Percentiles rank a stretch among this genome's conserved stretches.
Conservation (phyloP, 2,888 invertebrate genomes). For the Catonia carolina region DNA sequence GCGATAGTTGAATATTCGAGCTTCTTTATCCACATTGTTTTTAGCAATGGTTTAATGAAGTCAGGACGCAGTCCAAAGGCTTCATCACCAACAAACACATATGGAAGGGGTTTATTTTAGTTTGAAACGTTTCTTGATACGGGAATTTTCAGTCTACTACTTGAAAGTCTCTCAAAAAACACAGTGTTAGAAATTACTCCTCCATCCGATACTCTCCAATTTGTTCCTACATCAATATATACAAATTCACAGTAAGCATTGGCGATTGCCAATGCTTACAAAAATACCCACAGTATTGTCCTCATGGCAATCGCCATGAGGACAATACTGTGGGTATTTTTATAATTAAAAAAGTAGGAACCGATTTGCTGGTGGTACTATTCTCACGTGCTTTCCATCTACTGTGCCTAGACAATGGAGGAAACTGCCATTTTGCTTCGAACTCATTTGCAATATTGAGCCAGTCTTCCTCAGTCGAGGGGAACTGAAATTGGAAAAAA, state of each 20-base stretch:
- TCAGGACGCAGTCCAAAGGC: constrained; percentile 21
- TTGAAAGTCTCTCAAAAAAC: constrained; percentile 27
- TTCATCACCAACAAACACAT: constrained; percentile 25
- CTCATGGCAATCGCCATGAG: neutral
- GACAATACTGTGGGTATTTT: constrained; percentile 20
- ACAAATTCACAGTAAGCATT: constrained; percentile 31
- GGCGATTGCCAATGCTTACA: too few species aligned
- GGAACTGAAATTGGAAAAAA: constrained; percentile 1
- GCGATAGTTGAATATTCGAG: constrained; percentile 22
- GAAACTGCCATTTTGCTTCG: neutral
- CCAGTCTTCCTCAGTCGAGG: neutral
- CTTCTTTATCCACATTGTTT: constrained; percentile 15
- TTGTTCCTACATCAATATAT: constrained; percentile 31
- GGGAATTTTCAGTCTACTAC: constrained; percentile 7
- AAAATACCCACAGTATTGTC: neutral
- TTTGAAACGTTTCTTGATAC: constrained; percentile 23
- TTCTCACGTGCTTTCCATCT: constrained; percentile 36
- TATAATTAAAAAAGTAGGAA: constrained; percentile 35
- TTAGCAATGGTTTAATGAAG: constrained; percentile 18
- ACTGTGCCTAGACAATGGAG: constrained; percentile 31
- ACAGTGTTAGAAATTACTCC: constrained; percentile 25
- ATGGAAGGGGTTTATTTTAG: constrained; percentile 26
- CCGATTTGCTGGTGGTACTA: constrained; percentile 33
- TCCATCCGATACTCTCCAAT: constrained; percentile 34
- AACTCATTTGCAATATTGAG: neutral